Evolutionary conservation across 2,113 vertebrate species (phyloP), one percentile per base, ranked within the genome.

Genomic region (Dipodomys ordii): DNA sequence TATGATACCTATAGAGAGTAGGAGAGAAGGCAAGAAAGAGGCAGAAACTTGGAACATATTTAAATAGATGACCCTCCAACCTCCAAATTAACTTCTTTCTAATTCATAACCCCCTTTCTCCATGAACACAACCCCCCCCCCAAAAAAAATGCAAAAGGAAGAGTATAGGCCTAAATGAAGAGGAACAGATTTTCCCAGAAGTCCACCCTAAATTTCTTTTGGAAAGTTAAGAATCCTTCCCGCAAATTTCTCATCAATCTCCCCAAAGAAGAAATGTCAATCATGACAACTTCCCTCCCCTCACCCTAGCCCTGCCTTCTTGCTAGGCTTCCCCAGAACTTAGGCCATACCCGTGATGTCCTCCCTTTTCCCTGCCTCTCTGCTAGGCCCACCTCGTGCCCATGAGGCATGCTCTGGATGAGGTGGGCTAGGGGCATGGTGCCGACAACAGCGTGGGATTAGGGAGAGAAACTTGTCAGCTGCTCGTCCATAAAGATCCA

Each of bases 401-500:
- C 99, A 98, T 65, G 98, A 97, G 0, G 98, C 98, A 64, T 98
- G 97, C 53, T 99, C 99, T 74, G 97, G 97, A 11, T 98, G 98
- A 7, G 97, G 94, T 30, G 97, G 94, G 2, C 97, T 94, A 12
- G 95, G 91, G 88, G 97, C 96, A 65, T 93, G 97, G 0, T 98
- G 97, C 20, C 97, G 98, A 98, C 99, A 99, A 98, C 99, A 99
- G 82, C 98, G 98, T 0, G 99, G 99, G 97, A 99, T 99, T 80
- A 99, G 98, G 0, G 99, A 99, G 96, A 99, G 98, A 97, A 99
- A 99, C 97, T 99, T 99, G 94, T 99, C 98, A 0, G 99, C 99
- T 0, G 99, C 99, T 97, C 98, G 99, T 39, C 99, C 99, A 0
- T 99, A 99, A 6, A 99, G 97, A 98, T 99, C 99, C 4, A 99